Base-by-base conservation (phyloP, 1,140 invertebrate species). In the Psix sp. region DNA sequence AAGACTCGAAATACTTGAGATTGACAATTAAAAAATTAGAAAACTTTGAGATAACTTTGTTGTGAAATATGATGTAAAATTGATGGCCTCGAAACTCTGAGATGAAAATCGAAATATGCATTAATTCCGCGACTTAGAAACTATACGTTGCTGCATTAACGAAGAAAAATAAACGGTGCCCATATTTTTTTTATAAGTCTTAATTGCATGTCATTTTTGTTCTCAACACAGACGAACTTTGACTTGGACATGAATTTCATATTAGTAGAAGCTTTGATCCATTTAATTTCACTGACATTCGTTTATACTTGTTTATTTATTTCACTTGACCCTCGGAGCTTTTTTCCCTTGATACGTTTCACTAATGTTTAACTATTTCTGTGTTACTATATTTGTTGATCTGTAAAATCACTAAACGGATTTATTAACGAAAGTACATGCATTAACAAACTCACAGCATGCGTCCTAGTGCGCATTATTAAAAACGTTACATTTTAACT, bases 401-500 rank as follows among this genome's bases (percentile, higher is more conserved):
- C 36, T 65, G 60, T 46, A 62, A 29, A 45, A 62, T 62, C 46
- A 62, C 16, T 62, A 35, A 49, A 3, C 13, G 10, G 11, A 4
- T 17, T 54, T 26, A 26, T 56, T 6, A 33, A 14, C 48, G 15
- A 45, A 57, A 16, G 40, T 57, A 45, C 40, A 31, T 45, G 14
- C 46, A 49, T 49, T 36, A 29, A 29, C 52, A 20, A 29, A 62
- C 42, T 62, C 56, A 70, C 49, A 56, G 66, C 66, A 70, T 70
- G 56, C 56, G 49, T 70, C 56, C 40, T 62, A 70, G 49, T 56
- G 36, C 49, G 66, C 56, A 49, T 48, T 24, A 48, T 56, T 70
- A 38, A 48, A 68, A 48, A 36, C 48, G 48, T 70, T 52, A 52
- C 49, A 31, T 45, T 60, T 20, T 4, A 62, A 42, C n/a, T 71